Conservation (phyloP, 2,113 vertebrate species). For the Lanius ludovicianus region DNA sequence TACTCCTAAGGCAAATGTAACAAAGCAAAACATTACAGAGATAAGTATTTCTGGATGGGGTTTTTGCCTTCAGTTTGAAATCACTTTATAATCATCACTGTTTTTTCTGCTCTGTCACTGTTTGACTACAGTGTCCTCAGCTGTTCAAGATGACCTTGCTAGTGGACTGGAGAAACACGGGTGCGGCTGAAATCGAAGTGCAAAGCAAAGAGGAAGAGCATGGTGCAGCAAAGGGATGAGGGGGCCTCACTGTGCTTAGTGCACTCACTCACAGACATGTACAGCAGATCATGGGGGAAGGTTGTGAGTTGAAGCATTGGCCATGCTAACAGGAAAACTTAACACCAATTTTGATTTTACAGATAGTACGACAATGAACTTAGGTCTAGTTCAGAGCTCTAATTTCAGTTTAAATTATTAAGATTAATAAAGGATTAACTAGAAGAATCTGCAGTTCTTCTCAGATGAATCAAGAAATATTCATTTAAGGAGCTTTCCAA, state of each 20-base stretch:
- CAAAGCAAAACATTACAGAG: not conserved
- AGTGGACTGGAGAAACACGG: not conserved
- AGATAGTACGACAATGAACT: not conserved
- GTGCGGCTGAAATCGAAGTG: not conserved
- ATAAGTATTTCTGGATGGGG: not conserved
- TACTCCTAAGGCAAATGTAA: not conserved
- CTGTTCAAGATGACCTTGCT: not conserved
- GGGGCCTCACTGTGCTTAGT: not conserved
- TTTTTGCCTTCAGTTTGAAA: not conserved
- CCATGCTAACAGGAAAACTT: not conserved
- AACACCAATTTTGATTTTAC: accelerated
- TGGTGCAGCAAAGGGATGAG: not conserved
- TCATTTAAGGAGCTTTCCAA: not conserved
- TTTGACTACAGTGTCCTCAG: not conserved
- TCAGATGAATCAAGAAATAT: not conserved
- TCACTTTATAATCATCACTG: not conserved
- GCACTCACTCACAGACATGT: accelerated
- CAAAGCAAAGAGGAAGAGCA: not conserved
- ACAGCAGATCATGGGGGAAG: not conserved
- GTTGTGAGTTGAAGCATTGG: not conserved
- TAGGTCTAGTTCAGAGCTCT: not conserved
- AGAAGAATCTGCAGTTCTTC: not conserved
- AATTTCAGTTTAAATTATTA: not conserved
- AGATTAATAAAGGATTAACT: not conserved
- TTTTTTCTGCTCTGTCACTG: not conserved